These are phyloP conservation scores for Xiphias gladius DNA, from an alignment of 2,113 vertebrate species.

Conservation along the genomic window DNA sequence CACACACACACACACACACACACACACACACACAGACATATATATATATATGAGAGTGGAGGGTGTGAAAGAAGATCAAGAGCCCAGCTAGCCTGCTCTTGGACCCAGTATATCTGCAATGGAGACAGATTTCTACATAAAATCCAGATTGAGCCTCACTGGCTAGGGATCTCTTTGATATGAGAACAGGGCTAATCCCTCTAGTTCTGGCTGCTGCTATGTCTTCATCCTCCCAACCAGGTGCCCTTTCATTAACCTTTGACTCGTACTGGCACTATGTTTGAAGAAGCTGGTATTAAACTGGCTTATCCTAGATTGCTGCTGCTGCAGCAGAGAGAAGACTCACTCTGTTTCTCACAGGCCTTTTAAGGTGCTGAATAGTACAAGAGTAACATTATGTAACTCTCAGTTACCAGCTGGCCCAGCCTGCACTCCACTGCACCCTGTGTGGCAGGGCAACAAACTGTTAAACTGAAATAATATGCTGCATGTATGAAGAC, in stretches of 20 bases:
- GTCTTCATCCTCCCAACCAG: slow-evolving; percentile 86
- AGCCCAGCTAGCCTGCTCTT: slow-evolving; percentile 53
- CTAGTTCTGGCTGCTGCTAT: slow-evolving; percentile 78
- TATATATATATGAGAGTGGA: slow-evolving; percentile 22
- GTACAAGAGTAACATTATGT: slow-evolving; percentile 67
- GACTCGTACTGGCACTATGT: slow-evolving; percentile 82
- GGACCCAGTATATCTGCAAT: slow-evolving; percentile 64
- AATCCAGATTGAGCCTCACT: slow-evolving; percentile 78
- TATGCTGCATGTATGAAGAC: not conserved
- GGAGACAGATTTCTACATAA: slow-evolving; percentile 82
- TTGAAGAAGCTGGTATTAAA: slow-evolving; percentile 85
- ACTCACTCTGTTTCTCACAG: slow-evolving; percentile 80
- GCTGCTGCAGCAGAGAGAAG: slow-evolving; percentile 53
- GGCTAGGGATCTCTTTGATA: slow-evolving; percentile 85
- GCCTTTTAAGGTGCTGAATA: slow-evolving; percentile 71
- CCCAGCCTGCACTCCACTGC: slow-evolving; percentile 17
- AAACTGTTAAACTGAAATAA: slow-evolving; percentile 21
- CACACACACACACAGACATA: too few species aligned
- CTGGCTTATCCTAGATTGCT: slow-evolving; percentile 80
- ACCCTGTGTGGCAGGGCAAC: slow-evolving; percentile 16
- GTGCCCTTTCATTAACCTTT: slow-evolving; percentile 89
- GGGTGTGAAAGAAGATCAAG: slow-evolving; percentile 71
- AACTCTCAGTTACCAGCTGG: slow-evolving; percentile 52
- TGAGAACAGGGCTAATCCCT: slow-evolving; percentile 85
- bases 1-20: too few species aligned